Conservation (phyloP, 2,113 vertebrate genomes). For the Neogale vison region DNA sequence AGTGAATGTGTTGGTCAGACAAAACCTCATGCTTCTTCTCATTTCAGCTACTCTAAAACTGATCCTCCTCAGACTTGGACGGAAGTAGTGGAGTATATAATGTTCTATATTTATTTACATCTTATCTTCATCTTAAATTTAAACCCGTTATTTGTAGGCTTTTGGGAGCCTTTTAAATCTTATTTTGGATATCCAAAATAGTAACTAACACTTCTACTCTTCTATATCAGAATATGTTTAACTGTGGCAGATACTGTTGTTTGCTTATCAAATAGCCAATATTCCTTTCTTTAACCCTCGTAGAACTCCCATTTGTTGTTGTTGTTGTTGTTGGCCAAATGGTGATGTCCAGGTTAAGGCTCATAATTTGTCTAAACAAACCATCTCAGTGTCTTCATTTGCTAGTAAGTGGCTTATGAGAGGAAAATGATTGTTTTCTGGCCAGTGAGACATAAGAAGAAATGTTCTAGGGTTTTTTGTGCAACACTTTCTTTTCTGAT, state of each 20-base stretch:
- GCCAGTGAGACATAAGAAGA: not conserved
- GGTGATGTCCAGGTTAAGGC: not conserved
- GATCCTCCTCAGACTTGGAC: too few relatives aligned
- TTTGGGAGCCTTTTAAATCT: not conserved
- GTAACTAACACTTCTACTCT: not conserved
- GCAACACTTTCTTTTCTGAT: not conserved
- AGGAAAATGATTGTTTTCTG: not conserved
- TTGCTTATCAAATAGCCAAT: not conserved
- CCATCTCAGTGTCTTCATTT: not conserved
- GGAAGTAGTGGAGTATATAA: not conserved
- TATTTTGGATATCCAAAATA: not conserved
- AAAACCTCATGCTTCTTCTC: not conserved
- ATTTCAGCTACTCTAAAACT: not conserved
- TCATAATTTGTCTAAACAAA: not conserved
- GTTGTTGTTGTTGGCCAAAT: not conserved
- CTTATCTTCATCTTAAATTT: not conserved
- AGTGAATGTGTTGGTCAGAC: not conserved
- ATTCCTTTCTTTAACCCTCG: not conserved
- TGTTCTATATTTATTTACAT: not conserved
- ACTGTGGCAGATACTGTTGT: not conserved
- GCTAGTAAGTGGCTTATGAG: not conserved
- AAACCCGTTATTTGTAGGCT: not conserved
- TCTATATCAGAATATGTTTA: not conserved
- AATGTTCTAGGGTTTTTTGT: not conserved
- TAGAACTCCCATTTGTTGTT: not conserved